Evolutionary conservation across 1,140 invertebrate genomes (phyloP), one percentile per base, ranked within the genome.

Genomic region (Lerema accius): DNA sequence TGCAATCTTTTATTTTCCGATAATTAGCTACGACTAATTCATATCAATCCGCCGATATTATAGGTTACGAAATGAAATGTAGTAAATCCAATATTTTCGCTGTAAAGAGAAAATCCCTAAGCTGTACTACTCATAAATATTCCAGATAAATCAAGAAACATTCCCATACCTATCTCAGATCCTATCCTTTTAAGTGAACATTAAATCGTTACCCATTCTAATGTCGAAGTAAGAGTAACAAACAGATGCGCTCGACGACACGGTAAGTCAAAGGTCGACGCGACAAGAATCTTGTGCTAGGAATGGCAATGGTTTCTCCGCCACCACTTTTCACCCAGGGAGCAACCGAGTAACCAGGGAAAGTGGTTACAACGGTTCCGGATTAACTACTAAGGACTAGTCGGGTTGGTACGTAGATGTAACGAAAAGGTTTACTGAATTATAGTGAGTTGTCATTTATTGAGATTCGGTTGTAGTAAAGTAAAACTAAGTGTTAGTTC

Each of bases 261-360:
- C 28, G 10, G 11, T 40, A 40, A 56, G 51, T 28, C 51, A 56
- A 43, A 56, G 53, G 23, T 58, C 40, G 4, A 0, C 26, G 53
- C 53, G 53, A 58, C 53, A 58, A 58, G 37, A 15, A 42, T 58
- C 53, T 32, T 28, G n/a, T 17, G 53, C 39, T 39, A 32, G 43
- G 32, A 23, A 56, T 43, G 9, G 23, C 17, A 28, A 28, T 28
- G 11, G 9, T 56, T 56, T 56, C 51, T 56, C 40, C 42, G 53
- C 45, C 40, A 45, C 55, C 55, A 58, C 55, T 28, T 58, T 58
- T 58, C 55, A 46, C 55, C 42, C 19, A 35, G 28, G 53, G 55
- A 45, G 11, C 40, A 45, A 15, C 17, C 10, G 45, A n/a, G n/a
- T n/a, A n/a, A n/a, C n/a, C n/a, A n/a, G 55, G 55, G 55, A 58